Evolutionary conservation across 2,888 invertebrate species (phyloP).

Genomic region (Dilophus febrilis): DNA sequence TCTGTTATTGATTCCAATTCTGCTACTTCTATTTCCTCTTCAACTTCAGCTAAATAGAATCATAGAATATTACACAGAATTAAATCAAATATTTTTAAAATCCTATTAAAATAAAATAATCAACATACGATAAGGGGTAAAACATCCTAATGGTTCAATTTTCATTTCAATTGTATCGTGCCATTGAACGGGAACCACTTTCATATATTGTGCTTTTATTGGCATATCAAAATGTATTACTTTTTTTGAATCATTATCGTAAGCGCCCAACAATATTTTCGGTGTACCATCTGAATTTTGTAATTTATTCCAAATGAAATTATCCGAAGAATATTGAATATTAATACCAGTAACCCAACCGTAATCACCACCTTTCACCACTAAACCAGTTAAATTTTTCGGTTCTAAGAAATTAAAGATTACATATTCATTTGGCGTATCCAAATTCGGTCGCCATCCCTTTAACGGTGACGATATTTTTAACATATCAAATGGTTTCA

Average conservation of each 20-base stretch:
- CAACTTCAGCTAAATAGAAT: slow-evolving; percentile 1
- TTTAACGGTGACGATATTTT: slow-evolving; percentile 26
- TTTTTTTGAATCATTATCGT: slow-evolving; percentile 41
- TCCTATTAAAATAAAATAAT: not conserved
- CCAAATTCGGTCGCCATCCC: slow-evolving; percentile 50
- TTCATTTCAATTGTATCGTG: slow-evolving; percentile 52
- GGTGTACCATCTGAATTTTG: slow-evolving; percentile 36
- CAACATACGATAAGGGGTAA: slow-evolving; percentile 48
- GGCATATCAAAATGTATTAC: slow-evolving; percentile 53
- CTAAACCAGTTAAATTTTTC: slow-evolving; percentile 60
- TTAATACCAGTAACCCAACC: slow-evolving; percentile 63
- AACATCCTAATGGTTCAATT: slow-evolving; percentile 65
- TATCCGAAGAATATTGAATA: slow-evolving; percentile 55
- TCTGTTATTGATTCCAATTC: slow-evolving; percentile 5
- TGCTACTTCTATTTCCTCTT: slow-evolving; percentile 16
- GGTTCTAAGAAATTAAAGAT: slow-evolving; percentile 58
- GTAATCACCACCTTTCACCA: slow-evolving; percentile 49
- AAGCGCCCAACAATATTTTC: slow-evolving; percentile 52
- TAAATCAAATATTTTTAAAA: not conserved
- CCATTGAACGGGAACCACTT: slow-evolving; percentile 57
- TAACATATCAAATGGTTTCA: slow-evolving; percentile 20
- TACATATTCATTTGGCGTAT: slow-evolving; percentile 51
- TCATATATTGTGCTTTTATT: slow-evolving; percentile 51
- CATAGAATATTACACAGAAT: not conserved
- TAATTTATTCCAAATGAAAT: slow-evolving; percentile 51